Base-by-base conservation (phyloP, 2,888 invertebrate species). In the Luffia ferchaultella region DNA sequence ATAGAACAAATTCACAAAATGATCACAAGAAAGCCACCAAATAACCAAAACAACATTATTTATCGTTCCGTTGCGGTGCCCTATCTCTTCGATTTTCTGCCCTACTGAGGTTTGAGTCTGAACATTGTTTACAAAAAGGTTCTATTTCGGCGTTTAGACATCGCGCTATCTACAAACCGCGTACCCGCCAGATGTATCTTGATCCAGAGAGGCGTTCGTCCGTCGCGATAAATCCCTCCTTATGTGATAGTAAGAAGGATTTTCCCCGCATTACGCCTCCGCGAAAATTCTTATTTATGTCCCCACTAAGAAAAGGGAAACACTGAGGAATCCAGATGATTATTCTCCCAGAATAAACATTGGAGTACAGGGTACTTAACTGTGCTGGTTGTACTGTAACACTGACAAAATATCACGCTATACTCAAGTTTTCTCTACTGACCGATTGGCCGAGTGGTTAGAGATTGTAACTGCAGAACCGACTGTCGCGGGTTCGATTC, bases 281-380 rank as follows among this genome's bases (percentile, higher is more conserved):
- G 69, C 72, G 70, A 69, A 74, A 72, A 73, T 68, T 72, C 73
- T 73, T 74, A 74, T 74, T 74, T 74, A 74, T 73, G 65, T 68
- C 63, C 59, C 61, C 43, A 19, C 17, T 47, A 51, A 48, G 55
- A 59, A 56, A 60, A 60, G 62, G 61, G 60, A 59, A 60, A 61
- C 58, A 62, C 60, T 56, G 57, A 56, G 58, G 53, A 55, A 48
- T 52, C 50, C 52, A 56, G 51, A 30, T 30, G 30, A 30, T 30
- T 30, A 30, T 30, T 30, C 30, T 30, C 30, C 30, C 5, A 30
- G 30, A 30, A 30, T 30, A 30, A 30, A 12, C 3, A 30, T 30
- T 30, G 30, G 30, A 7, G 30, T 7, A n/a, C n/a, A n/a, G n/a
- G n/a, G n/a, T n/a, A n/a, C n/a, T n/a, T n/a, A n/a, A n/a, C n/a